Conservation (phyloP, 2,888 invertebrate species). For the Metacarcinus magister region DNA sequence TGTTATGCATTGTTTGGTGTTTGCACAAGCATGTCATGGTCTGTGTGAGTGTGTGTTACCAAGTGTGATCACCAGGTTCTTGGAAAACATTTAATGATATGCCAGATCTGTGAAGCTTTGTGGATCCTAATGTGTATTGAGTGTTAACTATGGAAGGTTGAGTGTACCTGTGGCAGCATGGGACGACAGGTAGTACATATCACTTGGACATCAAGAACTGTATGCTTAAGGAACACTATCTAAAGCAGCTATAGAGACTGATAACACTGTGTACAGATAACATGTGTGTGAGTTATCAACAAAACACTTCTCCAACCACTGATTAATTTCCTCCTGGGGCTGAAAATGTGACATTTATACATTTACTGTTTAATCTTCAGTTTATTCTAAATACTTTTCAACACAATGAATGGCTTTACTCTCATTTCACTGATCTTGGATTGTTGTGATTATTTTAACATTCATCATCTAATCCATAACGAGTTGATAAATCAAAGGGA, state of each 20-base stretch:
- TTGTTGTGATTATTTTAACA: not conserved
- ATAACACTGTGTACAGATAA: slow-evolving; percentile 1
- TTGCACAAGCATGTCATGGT: not conserved
- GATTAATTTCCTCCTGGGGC: not conserved
- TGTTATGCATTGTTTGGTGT: not conserved
- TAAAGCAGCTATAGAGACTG: not conserved
- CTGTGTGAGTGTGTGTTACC: not conserved
- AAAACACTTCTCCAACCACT: slow-evolving; percentile 2
- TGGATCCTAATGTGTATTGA: not conserved
- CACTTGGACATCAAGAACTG: not conserved
- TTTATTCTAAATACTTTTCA: not conserved
- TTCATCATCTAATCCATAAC: not conserved
- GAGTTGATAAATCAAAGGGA: not conserved
- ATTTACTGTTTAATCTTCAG: not conserved
- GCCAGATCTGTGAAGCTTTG: not conserved
- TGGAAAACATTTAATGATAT: not conserved
- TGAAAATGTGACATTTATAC: not conserved
- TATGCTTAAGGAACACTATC: not conserved
- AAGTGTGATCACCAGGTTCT: not conserved
- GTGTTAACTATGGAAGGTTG: not conserved
- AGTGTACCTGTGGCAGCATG: not conserved
- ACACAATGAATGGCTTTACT: not conserved
- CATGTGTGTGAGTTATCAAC: not conserved
- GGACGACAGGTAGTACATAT: not conserved
- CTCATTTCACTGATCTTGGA: not conserved